Base-by-base conservation (phyloP, 2,888 invertebrate genomes). In the Andrena praecox region DNA sequence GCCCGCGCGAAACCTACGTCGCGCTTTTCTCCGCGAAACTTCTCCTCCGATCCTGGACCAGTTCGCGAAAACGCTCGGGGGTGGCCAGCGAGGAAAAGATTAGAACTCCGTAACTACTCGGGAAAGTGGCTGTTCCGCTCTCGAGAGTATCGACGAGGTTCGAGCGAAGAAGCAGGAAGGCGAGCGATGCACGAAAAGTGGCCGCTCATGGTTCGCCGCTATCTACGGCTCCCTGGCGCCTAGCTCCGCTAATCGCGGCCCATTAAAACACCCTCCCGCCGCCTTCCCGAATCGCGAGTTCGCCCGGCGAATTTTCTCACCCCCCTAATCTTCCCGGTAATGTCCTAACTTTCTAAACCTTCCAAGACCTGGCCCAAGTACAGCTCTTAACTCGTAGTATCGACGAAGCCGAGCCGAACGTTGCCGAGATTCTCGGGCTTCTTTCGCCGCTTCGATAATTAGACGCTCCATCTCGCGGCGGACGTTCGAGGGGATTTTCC, bases 201-300 rank as follows among this genome's bases (percentile, higher is more conserved):
- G 90, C 91, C 90, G 69, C 54, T 70, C 69, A 48, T 87, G 88
- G 85, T n/a, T 62, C 68, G 89, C 89, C 81, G 80, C 82, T 84
- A 62, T 87, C 87, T 91, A 93, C 90, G 90, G 91, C 92, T 93
- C 93, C 93, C 93, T 86, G 89, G 92, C 91, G 93, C 90, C 93
- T 92, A 91, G 90, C 92, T 91, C 89, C 90, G 91, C 93, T 93
- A 93, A 93, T 93, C 93, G 93, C 73, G 85, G 84, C 89, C 91
- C 93, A 93, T 93, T 93, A 93, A 92, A 91, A 91, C 90, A 84
- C 91, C 90, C 91, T 90, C 88, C 90, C 74, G 68, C 82, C 82
- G 80, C 83, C 84, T 80, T 78, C 73, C 85, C 67, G 59, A 67
- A 63, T 56, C 54, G 73, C 75, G 67, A 67, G 71, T 69, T 85